Evolutionary conservation across 2,113 vertebrate species (phyloP).

Genomic region (Rhagologus leucostigma): DNA sequence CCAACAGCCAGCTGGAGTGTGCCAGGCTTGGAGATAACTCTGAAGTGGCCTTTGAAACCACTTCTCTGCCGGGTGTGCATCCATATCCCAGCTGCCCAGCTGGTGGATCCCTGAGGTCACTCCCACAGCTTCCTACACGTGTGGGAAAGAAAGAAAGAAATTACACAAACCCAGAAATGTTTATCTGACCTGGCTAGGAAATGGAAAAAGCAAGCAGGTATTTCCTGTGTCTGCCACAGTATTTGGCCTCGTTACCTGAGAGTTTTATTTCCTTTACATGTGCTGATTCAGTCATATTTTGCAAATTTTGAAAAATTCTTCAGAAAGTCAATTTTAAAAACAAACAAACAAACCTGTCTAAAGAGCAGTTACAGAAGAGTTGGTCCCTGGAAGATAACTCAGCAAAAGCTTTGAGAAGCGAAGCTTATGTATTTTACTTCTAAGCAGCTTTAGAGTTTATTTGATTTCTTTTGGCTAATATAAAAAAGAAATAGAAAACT

Average conservation of each 20-base stretch:
- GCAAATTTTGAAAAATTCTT: neutral
- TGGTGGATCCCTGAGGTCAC: neutral
- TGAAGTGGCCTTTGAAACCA: conserved; percentile 7
- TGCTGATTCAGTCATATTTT: neutral
- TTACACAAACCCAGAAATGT: neutral
- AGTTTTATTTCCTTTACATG: neutral
- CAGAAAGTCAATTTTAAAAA: neutral
- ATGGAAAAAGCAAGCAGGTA: neutral
- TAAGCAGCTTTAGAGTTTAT: conserved; percentile 49
- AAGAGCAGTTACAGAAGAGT: neutral
- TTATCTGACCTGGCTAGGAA: neutral
- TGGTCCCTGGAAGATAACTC: neutral
- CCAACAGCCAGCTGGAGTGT: neutral
- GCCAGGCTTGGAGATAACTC: neutral
- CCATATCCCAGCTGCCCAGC: neutral
- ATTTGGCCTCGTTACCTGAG: neutral
- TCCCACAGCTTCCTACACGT: neutral
- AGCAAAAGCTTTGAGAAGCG: conserved; percentile 41
- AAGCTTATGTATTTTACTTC: conserved; percentile 31
- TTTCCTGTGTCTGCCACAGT: neutral
- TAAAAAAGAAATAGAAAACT: conserved; percentile 11
- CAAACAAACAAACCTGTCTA: neutral
- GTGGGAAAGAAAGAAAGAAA: neutral
- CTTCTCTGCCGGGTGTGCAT: neutral
- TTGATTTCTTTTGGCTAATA: conserved; percentile 28